These are phyloP conservation scores for Catamblyrhynchus diadema DNA, from an alignment of 2,797 vertebrate genomes.

Conservation along the genomic window DNA sequence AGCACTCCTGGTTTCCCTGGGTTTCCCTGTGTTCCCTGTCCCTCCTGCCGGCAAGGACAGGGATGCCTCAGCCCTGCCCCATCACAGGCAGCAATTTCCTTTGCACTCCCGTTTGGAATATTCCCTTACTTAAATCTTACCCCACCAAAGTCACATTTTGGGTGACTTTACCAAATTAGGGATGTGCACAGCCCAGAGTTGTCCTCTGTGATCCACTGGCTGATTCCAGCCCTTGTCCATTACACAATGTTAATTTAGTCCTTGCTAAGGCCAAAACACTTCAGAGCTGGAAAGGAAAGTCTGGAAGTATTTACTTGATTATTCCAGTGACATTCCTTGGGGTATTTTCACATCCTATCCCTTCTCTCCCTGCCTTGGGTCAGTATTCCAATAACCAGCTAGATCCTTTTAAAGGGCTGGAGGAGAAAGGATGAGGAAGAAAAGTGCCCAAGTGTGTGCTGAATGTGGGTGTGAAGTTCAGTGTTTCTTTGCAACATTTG, in stretches of 20 bases:
- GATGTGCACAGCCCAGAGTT: fast-evolving
- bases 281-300: not conserved
- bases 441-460: not conserved
- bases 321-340: constrained; percentile 4
- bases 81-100: not conserved
- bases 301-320: constrained; percentile 27
- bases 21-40: not conserved
- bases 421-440: not conserved
- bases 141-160: not conserved
- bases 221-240: not conserved
- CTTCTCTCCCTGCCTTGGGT: not conserved
- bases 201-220: not conserved
- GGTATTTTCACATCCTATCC: not conserved
- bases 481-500: not conserved
- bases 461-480: not conserved
- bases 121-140: not conserved
- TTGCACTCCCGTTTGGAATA: not conserved
- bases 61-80: not conserved
- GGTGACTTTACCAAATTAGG: not conserved
- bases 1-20: not conserved
- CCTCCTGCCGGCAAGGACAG: not conserved
- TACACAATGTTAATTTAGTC: not conserved
- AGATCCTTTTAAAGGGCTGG: not conserved
- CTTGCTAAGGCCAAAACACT: not conserved
- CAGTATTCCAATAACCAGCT: not conserved